Conservation (phyloP, 2,797 vertebrate genomes). For the Enteromius afrohamiltoni region DNA sequence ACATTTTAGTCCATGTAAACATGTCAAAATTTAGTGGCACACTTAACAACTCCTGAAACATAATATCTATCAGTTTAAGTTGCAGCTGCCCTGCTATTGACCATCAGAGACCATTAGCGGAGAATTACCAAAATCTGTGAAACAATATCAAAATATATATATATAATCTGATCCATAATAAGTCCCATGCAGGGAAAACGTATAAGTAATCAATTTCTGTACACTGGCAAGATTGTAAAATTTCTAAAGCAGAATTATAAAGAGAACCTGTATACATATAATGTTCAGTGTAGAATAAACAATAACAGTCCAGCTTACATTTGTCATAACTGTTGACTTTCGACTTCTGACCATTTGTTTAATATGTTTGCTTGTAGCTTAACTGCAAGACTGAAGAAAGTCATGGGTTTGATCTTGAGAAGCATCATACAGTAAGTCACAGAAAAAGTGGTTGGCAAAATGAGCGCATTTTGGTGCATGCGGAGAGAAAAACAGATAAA, state of each 20-base stretch:
- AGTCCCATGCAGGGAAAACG: neutral
- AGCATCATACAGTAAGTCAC: neutral
- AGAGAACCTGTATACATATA: neutral
- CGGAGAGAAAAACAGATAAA: no score
- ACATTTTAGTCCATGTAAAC: constrained; percentile 9
- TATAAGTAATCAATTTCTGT: neutral
- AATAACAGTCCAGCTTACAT: neutral
- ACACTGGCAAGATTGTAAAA: neutral
- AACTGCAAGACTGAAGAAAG: neutral
- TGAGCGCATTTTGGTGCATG: neutral
- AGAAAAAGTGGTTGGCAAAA: neutral
- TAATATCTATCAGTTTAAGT: neutral
- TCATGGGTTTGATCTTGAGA: neutral
- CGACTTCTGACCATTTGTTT: neutral
- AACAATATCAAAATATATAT: neutral
- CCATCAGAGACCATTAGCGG: neutral
- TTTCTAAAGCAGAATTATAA: neutral
- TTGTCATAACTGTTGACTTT: neutral
- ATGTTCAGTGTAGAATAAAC: constrained; percentile 11
- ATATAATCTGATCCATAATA: neutral
- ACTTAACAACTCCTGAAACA: neutral
- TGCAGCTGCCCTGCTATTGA: neutral
- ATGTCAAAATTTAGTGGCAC: neutral
- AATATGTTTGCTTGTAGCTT: neutral
- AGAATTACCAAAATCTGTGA: neutral